A percentile compares a stretch with the other conserved stretches of the same genome.
Evolutionary conservation across 2,888 invertebrate species (phyloP).

Genomic region (Steinernema scapterisci): DNA sequence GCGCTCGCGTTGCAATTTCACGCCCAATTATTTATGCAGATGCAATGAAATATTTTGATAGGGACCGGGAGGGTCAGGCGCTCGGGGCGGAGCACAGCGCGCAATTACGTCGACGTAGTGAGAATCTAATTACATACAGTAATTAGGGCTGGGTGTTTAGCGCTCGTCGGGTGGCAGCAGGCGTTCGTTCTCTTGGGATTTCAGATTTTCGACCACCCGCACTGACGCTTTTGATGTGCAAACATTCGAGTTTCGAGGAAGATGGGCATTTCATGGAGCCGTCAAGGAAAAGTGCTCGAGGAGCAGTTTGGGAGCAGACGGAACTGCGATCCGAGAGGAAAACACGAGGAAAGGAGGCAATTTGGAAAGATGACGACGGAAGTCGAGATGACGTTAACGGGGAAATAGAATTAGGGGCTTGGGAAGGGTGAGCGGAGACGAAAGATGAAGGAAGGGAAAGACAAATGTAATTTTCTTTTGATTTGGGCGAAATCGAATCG

Average conservation of each 20-base stretch:
- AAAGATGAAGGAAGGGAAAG: not conserved
- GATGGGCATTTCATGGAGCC: no score
- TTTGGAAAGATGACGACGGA: not conserved
- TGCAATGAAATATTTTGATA: constrained; percentile 2
- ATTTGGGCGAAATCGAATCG: constrained; percentile 10
- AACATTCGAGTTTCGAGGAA: no score
- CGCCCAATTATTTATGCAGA: constrained; percentile 7
- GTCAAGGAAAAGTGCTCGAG: no score
- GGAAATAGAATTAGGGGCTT: constrained; percentile 6
- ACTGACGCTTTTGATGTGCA: no score
- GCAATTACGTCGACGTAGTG: constrained; percentile 9
- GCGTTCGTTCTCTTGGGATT: not conserved
- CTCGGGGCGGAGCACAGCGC: not conserved
- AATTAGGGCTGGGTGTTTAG: constrained; percentile 23
- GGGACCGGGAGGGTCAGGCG: not conserved
- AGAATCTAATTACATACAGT: constrained; percentile 18
- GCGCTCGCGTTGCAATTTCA: constrained; percentile 13
- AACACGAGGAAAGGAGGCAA: not conserved
- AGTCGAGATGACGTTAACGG: constrained; percentile 22
- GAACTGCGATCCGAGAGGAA: no score
- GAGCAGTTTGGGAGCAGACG: no score
- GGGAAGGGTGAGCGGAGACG: not conserved
- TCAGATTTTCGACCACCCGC: no score
- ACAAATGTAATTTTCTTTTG: constrained; percentile 21
- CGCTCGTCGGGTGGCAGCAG: not conserved